phyloP scores from a whole-genome alignment of 2,797 vertebrate genomes.

The Coreius guichenoti region DNA sequence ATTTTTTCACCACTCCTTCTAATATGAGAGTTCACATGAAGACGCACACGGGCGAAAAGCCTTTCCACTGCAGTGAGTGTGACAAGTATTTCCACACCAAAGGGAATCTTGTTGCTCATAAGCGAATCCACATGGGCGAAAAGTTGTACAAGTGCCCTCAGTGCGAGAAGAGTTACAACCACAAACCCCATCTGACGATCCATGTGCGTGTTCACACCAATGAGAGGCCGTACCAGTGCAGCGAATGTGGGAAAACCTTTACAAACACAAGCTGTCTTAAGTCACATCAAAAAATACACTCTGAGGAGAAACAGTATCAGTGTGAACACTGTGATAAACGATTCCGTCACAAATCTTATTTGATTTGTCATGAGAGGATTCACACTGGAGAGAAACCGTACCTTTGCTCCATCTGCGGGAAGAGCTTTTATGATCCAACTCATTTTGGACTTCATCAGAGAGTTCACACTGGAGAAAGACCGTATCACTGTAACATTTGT shows the following conservation, averaged over 20 bases:
- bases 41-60: background rate
- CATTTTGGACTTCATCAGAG: background rate
- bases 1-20: background rate
- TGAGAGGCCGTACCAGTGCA: background rate
- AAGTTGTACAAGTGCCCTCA: no score
- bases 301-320: background rate
- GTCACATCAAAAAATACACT: background rate
- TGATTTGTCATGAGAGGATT: background rate
- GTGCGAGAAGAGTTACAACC: background rate
- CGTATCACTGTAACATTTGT: background rate
- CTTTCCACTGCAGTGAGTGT: no score
- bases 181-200: fast-evolving
- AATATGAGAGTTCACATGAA: background rate
- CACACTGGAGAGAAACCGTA: background rate
- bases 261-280: background rate
- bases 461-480: constrained; percentile 6
- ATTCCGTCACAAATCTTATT: background rate
- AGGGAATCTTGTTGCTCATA: no score
- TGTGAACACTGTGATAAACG: background rate
- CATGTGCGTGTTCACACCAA: background rate
- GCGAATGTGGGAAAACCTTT: background rate
- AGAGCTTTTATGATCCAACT: background rate
- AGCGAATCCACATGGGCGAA: no score
- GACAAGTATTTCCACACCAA: no score
- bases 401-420: background rate